These are phyloP conservation scores for Hippocampus kuda DNA, from an alignment of 2,797 vertebrate species.

Conservation along the genomic window DNA sequence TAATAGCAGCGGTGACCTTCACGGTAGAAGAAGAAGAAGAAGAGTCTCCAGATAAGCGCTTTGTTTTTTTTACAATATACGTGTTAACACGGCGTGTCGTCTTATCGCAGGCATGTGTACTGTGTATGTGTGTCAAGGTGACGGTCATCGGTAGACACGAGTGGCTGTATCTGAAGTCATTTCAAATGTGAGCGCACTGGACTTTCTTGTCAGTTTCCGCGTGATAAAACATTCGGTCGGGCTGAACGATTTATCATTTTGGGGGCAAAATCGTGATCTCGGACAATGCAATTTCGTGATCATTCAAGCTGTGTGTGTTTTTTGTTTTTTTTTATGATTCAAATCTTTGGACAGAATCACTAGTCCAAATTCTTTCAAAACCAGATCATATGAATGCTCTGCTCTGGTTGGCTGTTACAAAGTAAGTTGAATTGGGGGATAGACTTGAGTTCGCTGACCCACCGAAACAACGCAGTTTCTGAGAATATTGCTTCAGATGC, in stretches of 20 bases:
- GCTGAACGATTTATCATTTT: no score
- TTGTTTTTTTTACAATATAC: slow-evolving; percentile 22
- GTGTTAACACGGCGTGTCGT: slow-evolving; percentile 25
- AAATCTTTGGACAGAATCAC: background rate
- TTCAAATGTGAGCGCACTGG: background rate
- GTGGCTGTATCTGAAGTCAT: background rate
- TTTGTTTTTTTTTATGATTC: background rate
- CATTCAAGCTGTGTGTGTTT: no score
- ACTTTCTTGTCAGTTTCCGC: background rate
- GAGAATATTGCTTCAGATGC: no score
- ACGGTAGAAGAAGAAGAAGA: slow-evolving; percentile 20
- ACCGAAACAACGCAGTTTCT: background rate
- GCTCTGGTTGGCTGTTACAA: no score
- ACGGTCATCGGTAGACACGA: background rate
- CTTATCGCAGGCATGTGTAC: slow-evolving; percentile 28
- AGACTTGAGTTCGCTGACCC: background rate
- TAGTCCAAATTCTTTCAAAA: background rate
- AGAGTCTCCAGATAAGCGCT: slow-evolving; percentile 11
- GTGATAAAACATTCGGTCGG: background rate
- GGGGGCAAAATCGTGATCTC: no score
- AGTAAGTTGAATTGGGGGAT: background rate
- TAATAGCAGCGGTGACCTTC: slow-evolving; percentile 48
- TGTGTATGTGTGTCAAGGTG: slow-evolving; percentile 7
- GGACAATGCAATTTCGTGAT: no score
- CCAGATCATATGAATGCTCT: background rate